phyloP scores from a whole-genome alignment of 2,113 vertebrate species.

The Leptobrachium leishanense region DNA sequence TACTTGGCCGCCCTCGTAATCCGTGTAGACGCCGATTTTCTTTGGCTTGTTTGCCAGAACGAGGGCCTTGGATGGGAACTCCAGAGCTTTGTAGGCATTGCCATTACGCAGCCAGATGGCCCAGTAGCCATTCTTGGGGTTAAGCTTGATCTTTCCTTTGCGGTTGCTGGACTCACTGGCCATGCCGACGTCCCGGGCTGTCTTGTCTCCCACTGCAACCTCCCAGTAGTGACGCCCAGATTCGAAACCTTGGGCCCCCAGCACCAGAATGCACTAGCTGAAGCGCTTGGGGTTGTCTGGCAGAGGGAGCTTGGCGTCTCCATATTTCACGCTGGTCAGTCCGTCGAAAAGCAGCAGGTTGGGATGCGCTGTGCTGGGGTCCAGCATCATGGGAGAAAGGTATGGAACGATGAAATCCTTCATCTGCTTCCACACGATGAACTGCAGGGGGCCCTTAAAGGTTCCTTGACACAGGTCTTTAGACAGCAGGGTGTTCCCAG shows the following conservation, averaged over 20 bases:
- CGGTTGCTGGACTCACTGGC: constrained; percentile 61
- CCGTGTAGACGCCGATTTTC: constrained; percentile 62
- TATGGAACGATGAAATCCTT: constrained; percentile 19
- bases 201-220: constrained; percentile 63
- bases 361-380: constrained; percentile 65
- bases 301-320: constrained; percentile 56
- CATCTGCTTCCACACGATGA: constrained; percentile 15
- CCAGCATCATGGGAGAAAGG: constrained; percentile 60
- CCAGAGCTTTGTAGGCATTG: constrained; percentile 62
- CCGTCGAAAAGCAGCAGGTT: constrained; percentile 61
- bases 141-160: constrained; percentile 63
- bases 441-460: constrained; percentile 34
- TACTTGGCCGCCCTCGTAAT: constrained; percentile 65
- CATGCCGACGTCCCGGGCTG: constrained; percentile 66
- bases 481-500: constrained; percentile 22
- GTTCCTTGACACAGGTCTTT: constrained; percentile 38
- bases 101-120: constrained; percentile 62
- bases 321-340: constrained; percentile 59
- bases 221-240: constrained; percentile 68
- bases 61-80: constrained; percentile 54
- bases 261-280: constrained; percentile 60
- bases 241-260: constrained; percentile 62
- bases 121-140: constrained; percentile 66
- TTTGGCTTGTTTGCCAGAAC: constrained; percentile 13
- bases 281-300: constrained; percentile 63